Evolutionary conservation across 1,140 invertebrate species (phyloP), one percentile per base, ranked within the genome.

Genomic region (Contarinia nasturtii): DNA sequence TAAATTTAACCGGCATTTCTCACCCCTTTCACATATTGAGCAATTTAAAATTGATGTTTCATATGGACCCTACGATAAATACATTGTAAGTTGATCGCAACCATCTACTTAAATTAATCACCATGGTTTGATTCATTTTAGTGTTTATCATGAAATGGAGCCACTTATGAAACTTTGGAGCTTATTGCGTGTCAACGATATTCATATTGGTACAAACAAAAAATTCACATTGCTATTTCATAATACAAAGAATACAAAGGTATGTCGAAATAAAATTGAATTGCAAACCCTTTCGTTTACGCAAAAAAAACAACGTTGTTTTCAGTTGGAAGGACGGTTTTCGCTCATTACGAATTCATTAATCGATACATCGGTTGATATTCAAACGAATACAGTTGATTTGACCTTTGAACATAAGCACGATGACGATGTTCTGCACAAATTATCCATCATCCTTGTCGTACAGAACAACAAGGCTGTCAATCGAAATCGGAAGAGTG

Each of bases 1-100:
- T 61, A 4, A 56, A 52, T 8, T 18, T 63, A 22, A 50, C 53
- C 14, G 48, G 60, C 17, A 61, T 55, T 44, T 59, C 58, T 4
- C 61, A 63, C 52, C 52, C 60, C 0, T 56, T 61, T 22, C 60
- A 63, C 21, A 42, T 63, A 1, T 58, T 58, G 38, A 63, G 56
- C 45, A 60, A 63, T 38, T 48, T 61, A 14, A 55, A 57, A 12
- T 63, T 63, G 61, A 48, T 63, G 21, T 50, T 63, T 1, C 63
- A 63, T 48, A 63, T 59, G 1, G 61, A 63, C 37, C 61, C 63
- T 15, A 61, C 56, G 52, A 59, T 63, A 34, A 63, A 63, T 43
- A 20, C 19, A 12, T 14, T 12, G 61, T 63, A 58, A 46, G 47
- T 51, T 27, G 20, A 33, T 3, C 10, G n/a, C n/a, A n/a, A n/a